Conservation (phyloP, 2,113 vertebrate genomes). For the Hippocampus zosterae region DNA sequence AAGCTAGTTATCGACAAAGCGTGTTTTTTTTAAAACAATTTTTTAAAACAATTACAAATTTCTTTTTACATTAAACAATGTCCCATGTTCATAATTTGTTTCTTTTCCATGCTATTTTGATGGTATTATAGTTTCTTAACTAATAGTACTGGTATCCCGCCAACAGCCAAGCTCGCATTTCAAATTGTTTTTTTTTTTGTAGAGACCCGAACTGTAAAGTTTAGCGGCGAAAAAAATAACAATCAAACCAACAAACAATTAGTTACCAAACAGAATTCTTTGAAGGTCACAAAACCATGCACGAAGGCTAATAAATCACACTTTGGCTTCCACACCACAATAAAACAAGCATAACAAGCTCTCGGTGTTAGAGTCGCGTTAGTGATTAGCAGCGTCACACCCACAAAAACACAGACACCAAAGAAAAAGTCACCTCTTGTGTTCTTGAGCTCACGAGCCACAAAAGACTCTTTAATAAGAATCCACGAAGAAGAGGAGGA, state of each 20-base stretch:
- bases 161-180: neutral
- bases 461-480: slow-evolving; percentile 90
- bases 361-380: neutral
- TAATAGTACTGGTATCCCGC: no score
- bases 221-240: neutral
- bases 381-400: slow-evolving; percentile 25
- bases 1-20: no score
- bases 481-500: slow-evolving; percentile 55
- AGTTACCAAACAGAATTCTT: slow-evolving; percentile 22
- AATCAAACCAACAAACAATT: slow-evolving; percentile 7
- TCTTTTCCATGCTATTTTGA: no score
- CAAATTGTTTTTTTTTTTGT: neutral
- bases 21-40: no score
- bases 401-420: slow-evolving; percentile 57
- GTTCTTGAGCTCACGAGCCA: slow-evolving; percentile 98
- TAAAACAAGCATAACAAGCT: neutral
- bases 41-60: no score
- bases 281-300: slow-evolving; percentile 44
- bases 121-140: no score
- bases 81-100: no score
- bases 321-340: neutral
- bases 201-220: neutral
- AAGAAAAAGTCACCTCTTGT: slow-evolving; percentile 95
- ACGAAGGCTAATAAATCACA: neutral
- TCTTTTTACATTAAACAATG: no score